Evolutionary conservation across 1,140 invertebrate genomes (phyloP).

Genomic region (Leguminivora glycinivorella): DNA sequence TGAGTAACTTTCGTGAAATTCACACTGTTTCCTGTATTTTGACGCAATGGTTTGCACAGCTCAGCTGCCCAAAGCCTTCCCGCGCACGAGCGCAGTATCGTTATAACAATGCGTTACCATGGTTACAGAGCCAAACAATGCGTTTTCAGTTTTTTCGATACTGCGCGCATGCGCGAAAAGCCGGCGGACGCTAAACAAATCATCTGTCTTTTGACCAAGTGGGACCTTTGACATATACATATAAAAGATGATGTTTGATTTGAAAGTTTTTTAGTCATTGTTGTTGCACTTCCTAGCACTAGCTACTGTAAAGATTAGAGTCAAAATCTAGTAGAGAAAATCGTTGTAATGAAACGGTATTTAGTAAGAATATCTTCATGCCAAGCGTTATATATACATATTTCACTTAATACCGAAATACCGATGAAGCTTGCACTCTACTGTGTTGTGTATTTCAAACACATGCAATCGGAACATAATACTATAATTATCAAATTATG

Average conservation of each 20-base stretch:
- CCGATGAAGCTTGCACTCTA: background rate
- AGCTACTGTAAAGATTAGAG: background rate
- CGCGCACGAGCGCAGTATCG: too few relatives aligned
- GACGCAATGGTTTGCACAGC: too few relatives aligned
- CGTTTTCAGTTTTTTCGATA: too few relatives aligned
- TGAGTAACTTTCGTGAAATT: too few relatives aligned
- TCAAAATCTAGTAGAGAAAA: background rate
- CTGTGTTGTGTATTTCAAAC: background rate
- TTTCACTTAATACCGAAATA: background rate
- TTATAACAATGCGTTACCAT: too few relatives aligned
- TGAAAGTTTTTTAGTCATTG: background rate
- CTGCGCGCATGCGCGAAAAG: too few relatives aligned
- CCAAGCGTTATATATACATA: background rate
- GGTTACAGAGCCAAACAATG: too few relatives aligned
- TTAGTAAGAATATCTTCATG: background rate
- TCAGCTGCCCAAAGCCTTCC: too few relatives aligned
- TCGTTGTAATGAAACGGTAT: background rate
- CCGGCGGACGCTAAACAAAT: too few relatives aligned
- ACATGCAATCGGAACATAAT: background rate
- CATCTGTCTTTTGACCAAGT: too few relatives aligned
- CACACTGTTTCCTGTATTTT: too few relatives aligned
- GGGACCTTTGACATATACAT: background rate
- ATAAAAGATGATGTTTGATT: too few relatives aligned
- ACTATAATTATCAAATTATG: slow-evolving; percentile 11
- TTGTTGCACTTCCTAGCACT: background rate